Conservation (phyloP, 2,888 invertebrate genomes). For the Agrochola litura region DNA sequence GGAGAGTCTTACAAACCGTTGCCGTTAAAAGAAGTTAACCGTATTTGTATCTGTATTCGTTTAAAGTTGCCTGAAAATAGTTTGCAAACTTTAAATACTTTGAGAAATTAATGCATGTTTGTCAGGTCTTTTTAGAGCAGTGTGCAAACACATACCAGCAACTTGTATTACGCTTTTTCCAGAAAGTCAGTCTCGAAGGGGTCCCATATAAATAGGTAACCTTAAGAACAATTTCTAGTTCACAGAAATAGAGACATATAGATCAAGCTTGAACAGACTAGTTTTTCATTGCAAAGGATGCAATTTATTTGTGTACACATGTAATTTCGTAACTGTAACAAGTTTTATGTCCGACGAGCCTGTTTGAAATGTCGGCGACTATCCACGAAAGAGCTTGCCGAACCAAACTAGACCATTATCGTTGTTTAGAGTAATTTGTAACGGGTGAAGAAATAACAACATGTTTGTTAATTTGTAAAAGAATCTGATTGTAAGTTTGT, state of each 20-base stretch:
- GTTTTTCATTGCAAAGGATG: constrained; percentile 64
- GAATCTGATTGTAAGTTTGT: neutral
- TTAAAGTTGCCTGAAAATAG: constrained; percentile 22
- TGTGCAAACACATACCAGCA: neutral
- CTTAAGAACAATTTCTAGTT: constrained; percentile 9
- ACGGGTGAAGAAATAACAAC: constrained; percentile 50
- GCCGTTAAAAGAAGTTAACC: constrained; percentile 18
- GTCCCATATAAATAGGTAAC: neutral
- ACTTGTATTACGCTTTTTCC: neutral
- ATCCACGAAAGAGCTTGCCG: constrained; percentile 67
- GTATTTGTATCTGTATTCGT: constrained; percentile 12
- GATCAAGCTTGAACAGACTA: constrained; percentile 43
- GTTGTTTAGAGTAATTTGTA: constrained; percentile 52
- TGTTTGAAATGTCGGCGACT: constrained; percentile 78
- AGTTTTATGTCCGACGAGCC: constrained; percentile 71
- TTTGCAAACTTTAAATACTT: constrained; percentile 10
- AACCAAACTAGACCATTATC: constrained; percentile 76
- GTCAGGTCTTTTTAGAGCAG: neutral
- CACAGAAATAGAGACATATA: constrained; percentile 34
- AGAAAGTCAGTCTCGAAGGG: neutral
- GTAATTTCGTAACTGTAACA: constrained; percentile 68
- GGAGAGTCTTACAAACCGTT: constrained; percentile 36
- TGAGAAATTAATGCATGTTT: neutral
- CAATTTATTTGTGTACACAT: constrained; percentile 46
- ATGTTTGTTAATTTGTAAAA: constrained; percentile 36